A percentile compares a stretch with the other conserved stretches of the same genome.
Conservation (phyloP, 2,113 vertebrate genomes). For the Microtus ochrogaster region DNA sequence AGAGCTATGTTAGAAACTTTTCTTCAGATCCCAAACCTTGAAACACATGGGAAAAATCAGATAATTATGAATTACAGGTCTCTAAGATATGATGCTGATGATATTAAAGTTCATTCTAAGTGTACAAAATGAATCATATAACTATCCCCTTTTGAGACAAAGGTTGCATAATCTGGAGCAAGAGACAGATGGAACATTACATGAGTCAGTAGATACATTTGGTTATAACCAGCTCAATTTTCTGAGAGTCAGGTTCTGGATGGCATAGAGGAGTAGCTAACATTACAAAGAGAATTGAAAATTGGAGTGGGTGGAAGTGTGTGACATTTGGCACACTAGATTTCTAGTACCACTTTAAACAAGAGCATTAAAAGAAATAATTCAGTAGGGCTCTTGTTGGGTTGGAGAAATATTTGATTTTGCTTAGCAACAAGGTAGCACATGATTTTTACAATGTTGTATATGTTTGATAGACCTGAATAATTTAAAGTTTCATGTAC, state of each 20-base stretch:
- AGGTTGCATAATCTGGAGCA: not conserved
- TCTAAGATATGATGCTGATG: not conserved
- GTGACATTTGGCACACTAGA: not conserved
- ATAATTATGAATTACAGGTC: not conserved
- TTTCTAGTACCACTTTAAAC: not conserved
- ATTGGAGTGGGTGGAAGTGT: not conserved
- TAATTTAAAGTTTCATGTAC: not conserved
- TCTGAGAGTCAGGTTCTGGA: not conserved
- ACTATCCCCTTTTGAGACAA: not conserved
- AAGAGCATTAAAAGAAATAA: not conserved
- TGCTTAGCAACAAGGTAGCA: not conserved
- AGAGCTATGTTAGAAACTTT: not conserved
- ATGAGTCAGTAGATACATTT: not conserved
- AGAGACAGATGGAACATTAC: not conserved
- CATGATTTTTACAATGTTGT: not conserved
- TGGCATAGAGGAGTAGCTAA: not conserved
- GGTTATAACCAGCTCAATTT: not conserved
- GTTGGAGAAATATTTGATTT: not conserved
- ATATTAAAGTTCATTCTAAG: not conserved
- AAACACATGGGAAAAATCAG: not conserved
- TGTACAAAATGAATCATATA: not conserved
- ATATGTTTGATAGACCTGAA: not conserved
- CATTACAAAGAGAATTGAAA: not conserved
- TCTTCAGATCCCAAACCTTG: not conserved
- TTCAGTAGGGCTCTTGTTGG: not conserved